Conservation (phyloP, 1,140 invertebrate species). For the Pristionchus pacificus region DNA sequence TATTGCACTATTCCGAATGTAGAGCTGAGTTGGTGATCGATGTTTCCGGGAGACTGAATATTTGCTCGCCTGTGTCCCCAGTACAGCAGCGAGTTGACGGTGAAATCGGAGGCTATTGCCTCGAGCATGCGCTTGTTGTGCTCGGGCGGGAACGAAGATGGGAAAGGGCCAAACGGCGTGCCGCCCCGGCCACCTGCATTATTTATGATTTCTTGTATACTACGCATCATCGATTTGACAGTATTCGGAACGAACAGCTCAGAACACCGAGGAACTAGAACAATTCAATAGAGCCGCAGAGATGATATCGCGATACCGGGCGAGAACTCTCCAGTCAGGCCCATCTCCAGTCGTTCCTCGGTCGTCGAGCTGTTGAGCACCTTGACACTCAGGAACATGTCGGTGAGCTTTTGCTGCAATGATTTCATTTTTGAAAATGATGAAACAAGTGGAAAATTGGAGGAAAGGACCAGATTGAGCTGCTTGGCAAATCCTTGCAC, state of each 20-base stretch:
- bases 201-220: background rate
- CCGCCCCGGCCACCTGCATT: conserved; percentile 30
- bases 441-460: no score
- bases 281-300: no score
- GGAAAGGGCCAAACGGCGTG: conserved; percentile 55
- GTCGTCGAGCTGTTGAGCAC: conserved; percentile 55
- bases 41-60: no score
- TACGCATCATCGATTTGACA: background rate
- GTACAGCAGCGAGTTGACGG: conserved; percentile 54
- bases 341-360: conserved; percentile 52
- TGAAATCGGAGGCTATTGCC: conserved; percentile 50
- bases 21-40: no score
- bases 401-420: conserved; percentile 49
- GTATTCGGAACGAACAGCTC: no score
- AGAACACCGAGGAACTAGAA: no score
- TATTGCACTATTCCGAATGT: no score
- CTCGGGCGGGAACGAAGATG: conserved; percentile 47
- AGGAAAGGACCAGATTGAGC: conserved; percentile 14
- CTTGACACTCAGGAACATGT: conserved; percentile 50
- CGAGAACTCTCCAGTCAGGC: conserved; percentile 53
- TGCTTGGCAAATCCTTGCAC: conserved; percentile 21
- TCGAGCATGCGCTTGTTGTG: conserved; percentile 52
- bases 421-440: background rate
- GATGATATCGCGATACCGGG: no score
- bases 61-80: conserved; percentile 38